Evolutionary conservation across 2,888 invertebrate species (phyloP).

Genomic region (Blastobasis lacticolella): DNA sequence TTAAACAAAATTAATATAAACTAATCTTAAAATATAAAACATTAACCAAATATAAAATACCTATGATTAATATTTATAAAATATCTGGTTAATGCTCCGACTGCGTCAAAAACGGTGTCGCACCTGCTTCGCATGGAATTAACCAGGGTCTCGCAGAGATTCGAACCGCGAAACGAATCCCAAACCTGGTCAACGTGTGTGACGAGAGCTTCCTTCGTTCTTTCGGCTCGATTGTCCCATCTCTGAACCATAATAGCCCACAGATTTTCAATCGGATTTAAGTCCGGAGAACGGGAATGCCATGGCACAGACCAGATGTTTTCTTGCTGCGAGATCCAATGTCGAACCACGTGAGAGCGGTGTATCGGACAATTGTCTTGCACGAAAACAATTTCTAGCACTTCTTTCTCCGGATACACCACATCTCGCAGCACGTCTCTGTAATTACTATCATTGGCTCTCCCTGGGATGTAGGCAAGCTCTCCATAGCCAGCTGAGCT

Average conservation of each 20-base stretch:
- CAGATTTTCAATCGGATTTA: conserved; percentile 11
- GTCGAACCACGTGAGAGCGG: conserved; percentile 3
- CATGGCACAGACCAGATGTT: conserved; percentile 2
- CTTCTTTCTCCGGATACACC: conserved; percentile 10
- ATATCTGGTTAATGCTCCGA: conserved; percentile 3
- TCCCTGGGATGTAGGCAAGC: no score
- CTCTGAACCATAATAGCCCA: conserved; percentile 12
- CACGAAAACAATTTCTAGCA: conserved; percentile 7
- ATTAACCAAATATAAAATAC: neutral
- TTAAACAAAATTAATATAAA: no score
- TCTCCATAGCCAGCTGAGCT: no score
- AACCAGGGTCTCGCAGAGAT: conserved; percentile 7
- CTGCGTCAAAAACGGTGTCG: conserved; percentile 4
- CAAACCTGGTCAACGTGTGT: no score
- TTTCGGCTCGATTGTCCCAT: conserved; percentile 7
- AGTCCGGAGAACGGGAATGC: conserved; percentile 9
- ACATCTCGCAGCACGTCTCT: no score
- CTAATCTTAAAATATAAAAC: neutral
- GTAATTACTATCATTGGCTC: no score
- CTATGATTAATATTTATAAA: neutral
- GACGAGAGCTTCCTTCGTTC: no score
- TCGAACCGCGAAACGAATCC: no score
- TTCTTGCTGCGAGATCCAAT: conserved; percentile 6
- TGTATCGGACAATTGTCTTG: conserved; percentile 14
- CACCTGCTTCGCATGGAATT: conserved; percentile 8